Percentiles rank a stretch among this genome's conserved stretches.
phyloP scores from a whole-genome alignment of 2,113 vertebrate genomes.

The Myxocyprinus asiaticus region DNA sequence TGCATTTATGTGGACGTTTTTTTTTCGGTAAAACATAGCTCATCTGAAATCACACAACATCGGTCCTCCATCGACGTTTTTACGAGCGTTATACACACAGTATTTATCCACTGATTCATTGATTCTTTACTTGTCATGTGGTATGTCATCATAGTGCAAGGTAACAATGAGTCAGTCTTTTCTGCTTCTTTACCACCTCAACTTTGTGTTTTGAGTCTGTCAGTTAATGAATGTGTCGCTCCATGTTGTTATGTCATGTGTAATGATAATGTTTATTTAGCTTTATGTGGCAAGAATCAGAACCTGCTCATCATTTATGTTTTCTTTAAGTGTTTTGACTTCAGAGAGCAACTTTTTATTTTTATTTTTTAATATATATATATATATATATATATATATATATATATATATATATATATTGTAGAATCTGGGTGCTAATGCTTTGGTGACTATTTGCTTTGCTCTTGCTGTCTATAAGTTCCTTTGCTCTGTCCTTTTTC shows the following conservation, averaged over 20 bases:
- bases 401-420: too few species aligned
- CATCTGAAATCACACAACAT: neutral
- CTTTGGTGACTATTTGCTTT: too few species aligned
- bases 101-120: neutral
- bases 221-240: neutral
- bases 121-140: slow-evolving; percentile 33
- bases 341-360: too few species aligned
- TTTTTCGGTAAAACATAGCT: neutral
- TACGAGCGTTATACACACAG: neutral
- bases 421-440: too few species aligned
- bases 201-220: neutral
- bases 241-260: neutral
- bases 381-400: too few species aligned
- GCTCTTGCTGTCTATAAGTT: too few species aligned
- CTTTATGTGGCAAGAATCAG: too few species aligned
- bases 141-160: slow-evolving; percentile 39
- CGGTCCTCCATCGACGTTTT: neutral
- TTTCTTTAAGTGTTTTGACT: too few species aligned
- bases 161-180: slow-evolving; percentile 8
- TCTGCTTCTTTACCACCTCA: neutral
- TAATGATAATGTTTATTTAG: neutral
- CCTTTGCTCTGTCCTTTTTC: too few species aligned
- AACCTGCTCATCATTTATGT: too few species aligned
- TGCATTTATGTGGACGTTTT: neutral
- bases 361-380: too few species aligned